Evolutionary conservation across 1,140 invertebrate species (phyloP), one percentile per base, ranked within the genome.

Genomic region (Stegodyphus dumicola): DNA sequence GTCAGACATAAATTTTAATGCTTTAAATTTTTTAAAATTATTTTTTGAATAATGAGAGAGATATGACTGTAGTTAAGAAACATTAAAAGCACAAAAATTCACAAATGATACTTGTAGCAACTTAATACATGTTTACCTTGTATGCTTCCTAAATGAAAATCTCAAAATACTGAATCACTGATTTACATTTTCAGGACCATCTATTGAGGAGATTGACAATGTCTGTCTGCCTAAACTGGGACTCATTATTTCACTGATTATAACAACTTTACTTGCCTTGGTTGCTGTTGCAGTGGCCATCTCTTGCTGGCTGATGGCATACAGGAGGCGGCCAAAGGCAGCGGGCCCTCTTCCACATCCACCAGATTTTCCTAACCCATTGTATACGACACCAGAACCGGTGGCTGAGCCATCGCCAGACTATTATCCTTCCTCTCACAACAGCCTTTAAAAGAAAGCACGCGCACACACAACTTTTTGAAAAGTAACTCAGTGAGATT

Each of bases 221-320:
- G 96, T 98, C 88, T 98, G 97, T 90, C 95, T 98, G 83, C 97
- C 96, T 69, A 96, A 96, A 92, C 94, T 97, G 87, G 96, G 96
- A 70, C 94, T 98, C 89, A 96, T 97, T 84, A 96, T 98, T 87
- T 95, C 96, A 76, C 91, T 98, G 88, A 95, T 97, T 84, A 95
- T 98, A 88, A 98, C 96, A 77, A 96, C 96, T 18, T 92, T 98
- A 69, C 90, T 98, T 89, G 96, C 96, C 66, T 92, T 98, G 70
- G 96, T 98, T 48, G 96, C 96, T 56, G 96, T 98, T 52, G 96
- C 96, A 33, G 95, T 97, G 56, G 96, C 96, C 69, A 96, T 98
- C 48, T 97, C 96, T 64, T 98, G 96, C 90, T 98, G 96, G 96
- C 92, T 98, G 70, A 96, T 98, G 93, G 96, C 96, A 85, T 97